Base-by-base conservation (phyloP, 2,888 invertebrate genomes). In the Idaea aversata region DNA sequence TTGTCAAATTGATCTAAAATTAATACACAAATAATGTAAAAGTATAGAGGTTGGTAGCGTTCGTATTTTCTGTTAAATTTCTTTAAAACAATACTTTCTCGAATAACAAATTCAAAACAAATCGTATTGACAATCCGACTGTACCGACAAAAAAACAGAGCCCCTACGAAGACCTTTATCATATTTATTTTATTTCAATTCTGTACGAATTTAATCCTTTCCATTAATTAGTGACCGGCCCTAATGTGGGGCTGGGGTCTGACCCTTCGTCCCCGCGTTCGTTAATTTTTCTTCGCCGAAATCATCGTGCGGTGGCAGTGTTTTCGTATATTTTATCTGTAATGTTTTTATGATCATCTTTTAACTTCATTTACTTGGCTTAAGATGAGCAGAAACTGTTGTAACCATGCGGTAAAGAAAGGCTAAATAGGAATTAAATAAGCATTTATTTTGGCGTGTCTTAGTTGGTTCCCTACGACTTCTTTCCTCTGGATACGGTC, bases 131-230 rank as follows among this genome's bases (percentile, higher is more conserved):
- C 85, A 83, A 78, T 73, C 75, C 77, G 78, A 81, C 83, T 84
- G 76, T 75, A 65, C 69, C 62, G 67, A 57, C 63, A 71, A 73
- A 70, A 66, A 68, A 72, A 73, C 72, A 69, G 67, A 75, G 75
- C 77, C 78, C 77, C 85, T 82, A 88, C 86, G 81, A 85, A 85
- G 77, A 82, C 86, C 90, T 87, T 90, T 87, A 90, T 91, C 92
- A 92, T 92, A 92, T 92, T 92, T 93, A 93, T 93, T 93, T 92
- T 92, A 92, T 92, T 93, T 92, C 91, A 89, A 91, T 92, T 91
- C 89, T 78, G 86, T 84, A 86, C 90, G 88, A 91, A 91, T 91
- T 92, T 92, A 93, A 93, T 92, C 92, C 92, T 91, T 92, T 91
- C 91, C 92, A 93, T 93, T 93, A 92, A 92, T 93, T 93, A 92